phyloP scores from a whole-genome alignment of 2,797 vertebrate genomes.

The Arremon aurantiirostris region DNA sequence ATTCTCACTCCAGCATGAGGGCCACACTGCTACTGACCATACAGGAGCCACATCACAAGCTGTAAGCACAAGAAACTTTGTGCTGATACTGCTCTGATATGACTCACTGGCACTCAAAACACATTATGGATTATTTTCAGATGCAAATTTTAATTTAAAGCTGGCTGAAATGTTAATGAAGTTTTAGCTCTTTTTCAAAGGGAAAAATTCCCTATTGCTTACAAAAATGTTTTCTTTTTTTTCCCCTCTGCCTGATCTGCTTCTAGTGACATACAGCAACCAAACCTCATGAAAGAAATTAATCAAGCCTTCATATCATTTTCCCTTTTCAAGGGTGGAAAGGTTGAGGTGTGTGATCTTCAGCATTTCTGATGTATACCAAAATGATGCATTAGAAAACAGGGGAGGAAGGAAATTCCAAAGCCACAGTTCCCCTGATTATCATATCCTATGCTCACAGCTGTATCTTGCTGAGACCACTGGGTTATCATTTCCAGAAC shows the following conservation, averaged over 20 bases:
- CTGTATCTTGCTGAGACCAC: neutral
- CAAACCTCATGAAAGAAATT: neutral
- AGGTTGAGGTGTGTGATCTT: neutral
- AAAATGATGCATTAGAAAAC: neutral
- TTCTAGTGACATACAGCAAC: neutral
- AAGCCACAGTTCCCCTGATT: neutral
- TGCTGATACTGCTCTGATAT: neutral
- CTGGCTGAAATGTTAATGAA: constrained; percentile 34
- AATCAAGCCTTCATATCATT: neutral
- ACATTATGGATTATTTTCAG: constrained; percentile 30
- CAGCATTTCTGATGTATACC: neutral
- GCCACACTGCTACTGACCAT: neutral
- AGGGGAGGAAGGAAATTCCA: neutral
- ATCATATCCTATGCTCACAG: neutral
- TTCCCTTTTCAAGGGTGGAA: neutral
- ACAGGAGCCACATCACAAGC: neutral
- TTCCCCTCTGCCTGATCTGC: neutral
- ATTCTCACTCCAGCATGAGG: neutral
- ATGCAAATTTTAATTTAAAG: constrained; percentile 29
- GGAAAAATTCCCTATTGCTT: neutral
- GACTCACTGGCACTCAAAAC: neutral
- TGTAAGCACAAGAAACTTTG: neutral
- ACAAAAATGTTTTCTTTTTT: neutral
- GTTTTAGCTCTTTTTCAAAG: constrained; percentile 20
- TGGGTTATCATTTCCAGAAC: neutral